phyloP scores from a whole-genome alignment of 1,140 invertebrate species.

The Cardiocondyla obscurior region DNA sequence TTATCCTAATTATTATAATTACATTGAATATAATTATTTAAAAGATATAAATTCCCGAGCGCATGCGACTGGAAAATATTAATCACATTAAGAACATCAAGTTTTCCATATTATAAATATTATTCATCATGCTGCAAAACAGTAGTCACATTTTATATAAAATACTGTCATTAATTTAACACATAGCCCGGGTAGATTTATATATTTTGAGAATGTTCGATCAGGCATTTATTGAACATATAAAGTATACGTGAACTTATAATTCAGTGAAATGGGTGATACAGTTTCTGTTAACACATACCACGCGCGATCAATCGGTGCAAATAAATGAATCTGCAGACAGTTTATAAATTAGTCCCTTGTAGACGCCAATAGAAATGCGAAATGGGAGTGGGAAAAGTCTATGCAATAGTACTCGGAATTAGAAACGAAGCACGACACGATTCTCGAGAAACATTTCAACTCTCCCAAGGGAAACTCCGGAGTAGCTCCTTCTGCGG shows the following conservation, averaged over 20 bases:
- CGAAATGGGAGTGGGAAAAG: slow-evolving; percentile 60
- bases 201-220: slow-evolving; percentile 11
- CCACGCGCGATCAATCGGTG: slow-evolving; percentile 47
- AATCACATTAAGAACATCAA: slow-evolving; percentile 2
- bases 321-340: slow-evolving; percentile 60
- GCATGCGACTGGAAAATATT: slow-evolving; percentile 1
- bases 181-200: slow-evolving; percentile 23
- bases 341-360: slow-evolving; percentile 66
- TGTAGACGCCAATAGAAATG: slow-evolving; percentile 63
- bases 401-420: slow-evolving; percentile 66
- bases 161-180: slow-evolving; percentile 22
- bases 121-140: not conserved
- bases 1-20: slow-evolving; percentile 2
- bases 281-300: slow-evolving; percentile 64
- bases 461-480: slow-evolving; percentile 70
- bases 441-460: slow-evolving; percentile 64
- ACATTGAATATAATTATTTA: slow-evolving; percentile 11
- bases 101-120: slow-evolving; percentile 22
- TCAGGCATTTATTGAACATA: slow-evolving; percentile 22
- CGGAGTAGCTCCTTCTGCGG: slow-evolving; percentile 55
- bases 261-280: slow-evolving; percentile 15
- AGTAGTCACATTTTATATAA: slow-evolving; percentile 14
- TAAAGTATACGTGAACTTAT: not conserved
- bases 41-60: slow-evolving; percentile 15
- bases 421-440: slow-evolving; percentile 56